Conservation (phyloP, 2,797 vertebrate genomes). For the Gastrophryne carolinensis region DNA sequence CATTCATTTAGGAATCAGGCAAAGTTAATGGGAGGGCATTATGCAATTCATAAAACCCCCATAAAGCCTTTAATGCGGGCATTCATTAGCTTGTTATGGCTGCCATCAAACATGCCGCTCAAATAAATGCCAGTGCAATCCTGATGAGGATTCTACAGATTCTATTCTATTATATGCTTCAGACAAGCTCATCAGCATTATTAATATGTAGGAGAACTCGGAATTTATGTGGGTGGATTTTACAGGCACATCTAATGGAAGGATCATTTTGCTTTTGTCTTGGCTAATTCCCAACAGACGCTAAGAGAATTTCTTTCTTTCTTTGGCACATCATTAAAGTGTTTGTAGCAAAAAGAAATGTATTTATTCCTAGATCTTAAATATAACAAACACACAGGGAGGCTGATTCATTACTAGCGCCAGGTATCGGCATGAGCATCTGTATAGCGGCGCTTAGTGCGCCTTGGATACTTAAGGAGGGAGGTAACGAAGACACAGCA, state of each 20-base stretch:
- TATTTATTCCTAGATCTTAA: no score
- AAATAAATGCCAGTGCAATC: background rate
- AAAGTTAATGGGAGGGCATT: background rate
- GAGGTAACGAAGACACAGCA: no score
- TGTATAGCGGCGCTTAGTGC: no score
- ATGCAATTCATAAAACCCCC: slow-evolving; percentile 5
- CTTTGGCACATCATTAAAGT: background rate
- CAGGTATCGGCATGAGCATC: no score
- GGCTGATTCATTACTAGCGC: no score
- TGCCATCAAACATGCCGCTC: background rate
- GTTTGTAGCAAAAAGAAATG: no score
- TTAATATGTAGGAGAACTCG: background rate
- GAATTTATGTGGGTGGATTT: background rate
- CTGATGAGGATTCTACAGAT: background rate
- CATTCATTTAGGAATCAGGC: slow-evolving; percentile 1
- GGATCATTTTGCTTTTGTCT: background rate
- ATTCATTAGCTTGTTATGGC: slow-evolving; percentile 17
- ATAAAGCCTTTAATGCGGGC: slow-evolving; percentile 2
- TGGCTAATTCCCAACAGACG: background rate
- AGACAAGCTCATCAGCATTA: background rate
- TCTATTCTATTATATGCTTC: background rate
- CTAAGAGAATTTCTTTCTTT: background rate
- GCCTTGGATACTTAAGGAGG: no score
- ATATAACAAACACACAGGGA: no score
- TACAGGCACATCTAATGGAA: background rate